Evolutionary conservation across 1,140 invertebrate species (phyloP).

Genomic region (Arctopsyche grandis): DNA sequence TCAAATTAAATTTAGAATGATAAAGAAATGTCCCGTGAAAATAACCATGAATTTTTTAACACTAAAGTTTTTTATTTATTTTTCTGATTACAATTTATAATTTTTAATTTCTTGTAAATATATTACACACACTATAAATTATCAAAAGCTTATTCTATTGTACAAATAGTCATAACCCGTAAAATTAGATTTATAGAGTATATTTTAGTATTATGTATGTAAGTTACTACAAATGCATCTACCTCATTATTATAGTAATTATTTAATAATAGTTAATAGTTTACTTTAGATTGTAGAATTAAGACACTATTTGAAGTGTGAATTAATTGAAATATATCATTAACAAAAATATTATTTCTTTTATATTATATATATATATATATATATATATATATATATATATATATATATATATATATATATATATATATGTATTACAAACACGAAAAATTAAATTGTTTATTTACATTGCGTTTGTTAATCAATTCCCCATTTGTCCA

Average conservation of each 20-base stretch:
- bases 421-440: too few relatives aligned
- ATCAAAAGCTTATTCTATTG: background rate
- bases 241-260: slow-evolving; percentile 14
- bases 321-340: slow-evolving; percentile 2
- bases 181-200: background rate
- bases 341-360: slow-evolving; percentile 1
- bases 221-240: slow-evolving; percentile 16
- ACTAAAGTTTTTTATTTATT: too few relatives aligned
- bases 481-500: too few relatives aligned
- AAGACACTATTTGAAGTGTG: background rate
- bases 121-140: background rate
- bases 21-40: too few relatives aligned
- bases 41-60: too few relatives aligned
- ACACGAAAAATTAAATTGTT: too few relatives aligned
- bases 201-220: slow-evolving; percentile 3
- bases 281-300: background rate
- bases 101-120: background rate
- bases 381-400: too few relatives aligned
- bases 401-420: too few relatives aligned
- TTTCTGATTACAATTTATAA: background rate
- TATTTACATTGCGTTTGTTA: too few relatives aligned
- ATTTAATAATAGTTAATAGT: slow-evolving; percentile 1
- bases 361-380: too few relatives aligned
- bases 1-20: too few relatives aligned
- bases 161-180: background rate